Evolutionary conservation across 2,797 vertebrate genomes (phyloP).

Genomic region (Sebastes taczanowskii): DNA sequence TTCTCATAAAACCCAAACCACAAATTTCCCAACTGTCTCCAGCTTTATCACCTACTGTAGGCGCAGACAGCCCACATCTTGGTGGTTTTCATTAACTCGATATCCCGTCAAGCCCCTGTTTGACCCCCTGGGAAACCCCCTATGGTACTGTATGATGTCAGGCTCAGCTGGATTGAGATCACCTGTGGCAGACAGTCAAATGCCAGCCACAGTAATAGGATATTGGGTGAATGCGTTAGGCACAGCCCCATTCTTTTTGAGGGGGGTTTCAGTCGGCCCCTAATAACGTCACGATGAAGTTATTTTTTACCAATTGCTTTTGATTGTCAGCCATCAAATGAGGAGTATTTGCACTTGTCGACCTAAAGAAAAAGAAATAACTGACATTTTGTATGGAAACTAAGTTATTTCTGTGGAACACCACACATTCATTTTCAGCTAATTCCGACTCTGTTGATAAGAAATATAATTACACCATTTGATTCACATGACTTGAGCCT

Average conservation of each 20-base stretch:
- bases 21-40: constrained; percentile 62
- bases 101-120: constrained; percentile 22
- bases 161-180: constrained; percentile 31
- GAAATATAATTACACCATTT: constrained; percentile 36
- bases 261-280: background rate
- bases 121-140: constrained; percentile 43
- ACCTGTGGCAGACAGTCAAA: constrained; percentile 47
- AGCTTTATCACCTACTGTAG: constrained; percentile 44
- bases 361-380: background rate
- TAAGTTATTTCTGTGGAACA: background rate
- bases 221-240: constrained; percentile 7
- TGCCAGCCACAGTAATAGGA: constrained; percentile 21
- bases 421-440: constrained; percentile 4
- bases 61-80: constrained; percentile 21
- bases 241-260: background rate
- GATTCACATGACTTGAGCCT: constrained; percentile 32
- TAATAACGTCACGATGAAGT: background rate
- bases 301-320: background rate
- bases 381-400: background rate
- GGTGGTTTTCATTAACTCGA: constrained; percentile 58
- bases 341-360: background rate
- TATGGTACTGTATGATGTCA: constrained; percentile 26
- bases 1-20: constrained; percentile 56
- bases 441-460: constrained; percentile 34
- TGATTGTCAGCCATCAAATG: background rate